Percentiles rank a stretch among this genome's conserved stretches.
Evolutionary conservation across 2,797 vertebrate species (phyloP).

Genomic region (Rhinoraja longicauda): DNA sequence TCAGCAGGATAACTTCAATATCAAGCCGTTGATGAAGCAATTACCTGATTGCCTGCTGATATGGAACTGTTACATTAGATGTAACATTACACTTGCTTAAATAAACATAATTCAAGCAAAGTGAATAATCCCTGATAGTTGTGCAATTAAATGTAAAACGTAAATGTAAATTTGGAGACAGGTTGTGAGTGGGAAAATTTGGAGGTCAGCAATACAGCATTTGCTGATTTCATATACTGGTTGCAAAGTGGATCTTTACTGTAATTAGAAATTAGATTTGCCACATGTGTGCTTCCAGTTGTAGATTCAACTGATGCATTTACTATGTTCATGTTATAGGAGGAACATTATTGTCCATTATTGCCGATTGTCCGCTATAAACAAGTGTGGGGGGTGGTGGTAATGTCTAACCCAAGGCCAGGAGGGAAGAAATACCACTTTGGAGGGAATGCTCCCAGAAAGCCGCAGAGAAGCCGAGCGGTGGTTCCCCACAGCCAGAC

Average conservation of each 20-base stretch:
- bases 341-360: no score
- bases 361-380: no score
- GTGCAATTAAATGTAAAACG: not conserved
- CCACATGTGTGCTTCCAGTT: not conserved
- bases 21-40: not conserved
- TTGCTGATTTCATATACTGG: not conserved
- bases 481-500: no score
- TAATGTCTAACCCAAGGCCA: no score
- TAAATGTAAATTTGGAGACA: not conserved
- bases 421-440: no score
- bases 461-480: no score
- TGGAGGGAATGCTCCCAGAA: no score
- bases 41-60: not conserved
- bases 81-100: constrained; percentile 31
- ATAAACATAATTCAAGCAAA: not conserved
- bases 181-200: not conserved
- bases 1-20: not conserved
- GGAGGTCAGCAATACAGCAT: not conserved
- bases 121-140: not conserved
- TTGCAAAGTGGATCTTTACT: not conserved
- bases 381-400: no score
- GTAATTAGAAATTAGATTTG: not conserved
- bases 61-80: not conserved
- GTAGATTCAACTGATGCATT: not conserved
- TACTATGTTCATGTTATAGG: not conserved